Evolutionary conservation across 2,113 vertebrate species (phyloP), one percentile per base, ranked within the genome.

Genomic region (Recurvirostra avosetta): DNA sequence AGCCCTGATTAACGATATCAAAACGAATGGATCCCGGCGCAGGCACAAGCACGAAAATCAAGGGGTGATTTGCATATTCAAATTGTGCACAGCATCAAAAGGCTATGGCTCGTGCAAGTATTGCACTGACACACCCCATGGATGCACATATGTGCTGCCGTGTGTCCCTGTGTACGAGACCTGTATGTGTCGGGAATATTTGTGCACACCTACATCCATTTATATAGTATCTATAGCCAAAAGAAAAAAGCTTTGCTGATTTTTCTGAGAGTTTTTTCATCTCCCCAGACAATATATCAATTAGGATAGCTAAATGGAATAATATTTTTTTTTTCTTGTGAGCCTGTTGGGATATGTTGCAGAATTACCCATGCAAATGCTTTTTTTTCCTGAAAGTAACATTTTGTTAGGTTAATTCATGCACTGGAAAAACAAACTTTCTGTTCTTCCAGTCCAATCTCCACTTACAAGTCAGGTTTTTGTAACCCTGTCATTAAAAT

Each of bases 401-500:
- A 88, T 92, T 98, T 96, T 98, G 96, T 96, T 91, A 92, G 49
- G 85, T 96, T 97, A 72, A 96, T 96, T 94, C 93, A 80, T 87
- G 52, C 92, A 87, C 90, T 92, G 65, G 41, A 94, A 90, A 90
- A 94, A 91, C 83, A 95, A 97, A 96, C 96, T 98, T 97, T 94
- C 91, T 96, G 91, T 96, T 80, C 93, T 97, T 96, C 49, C 49
- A 89, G 94, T 87, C 86, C 91, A 91, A 92, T 94, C 88, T 90
- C 79, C 82, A 70, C 94, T 96, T 94, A 92, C 97, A 93, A 96
- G 97, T 96, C 92, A 43, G 93, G 86, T 94, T 97, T 97, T 95
- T 96, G 96, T 96, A 97, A 98, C 97, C 97, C 97, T 95, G 97
- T 97, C 97, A 96, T 97, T 97, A 95, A 97, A 98, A 98, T 97